These are phyloP conservation scores for Periophthalmus modestus DNA, from an alignment of 2,113 vertebrate species.

Conservation along the genomic window DNA sequence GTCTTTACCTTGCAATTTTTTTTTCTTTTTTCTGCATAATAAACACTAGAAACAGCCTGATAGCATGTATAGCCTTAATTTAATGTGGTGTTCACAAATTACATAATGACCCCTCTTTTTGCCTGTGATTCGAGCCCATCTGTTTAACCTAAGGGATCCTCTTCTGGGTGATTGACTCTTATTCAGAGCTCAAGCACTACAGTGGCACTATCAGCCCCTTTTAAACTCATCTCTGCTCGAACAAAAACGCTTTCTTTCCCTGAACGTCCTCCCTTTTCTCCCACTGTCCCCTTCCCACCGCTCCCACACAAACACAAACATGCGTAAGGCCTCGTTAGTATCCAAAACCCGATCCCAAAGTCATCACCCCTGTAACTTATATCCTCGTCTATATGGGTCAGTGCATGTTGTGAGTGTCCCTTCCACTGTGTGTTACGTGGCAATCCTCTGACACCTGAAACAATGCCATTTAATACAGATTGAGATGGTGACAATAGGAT, in stretches of 20 bases:
- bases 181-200: background rate
- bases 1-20: background rate
- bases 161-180: background rate
- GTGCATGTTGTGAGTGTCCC: constrained; percentile 15
- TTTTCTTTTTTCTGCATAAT: background rate
- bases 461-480: background rate
- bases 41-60: background rate
- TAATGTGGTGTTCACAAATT: constrained; percentile 1
- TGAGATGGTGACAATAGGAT: too few species aligned
- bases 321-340: constrained; percentile 7
- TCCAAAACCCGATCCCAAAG: constrained; percentile 47
- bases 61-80: background rate
- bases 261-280: constrained; percentile 5
- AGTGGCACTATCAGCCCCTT: background rate
- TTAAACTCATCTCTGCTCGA: background rate
- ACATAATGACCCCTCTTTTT: background rate
- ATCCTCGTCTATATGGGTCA: constrained; percentile 54
- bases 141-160: constrained; percentile 1
- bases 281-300: background rate
- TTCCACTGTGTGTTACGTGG: constrained; percentile 11
- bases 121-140: background rate
- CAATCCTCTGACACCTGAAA: constrained; percentile 15
- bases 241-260: constrained; percentile 25
- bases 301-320: constrained; percentile 5
- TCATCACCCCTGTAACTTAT: constrained; percentile 48